Conservation (phyloP, 2,888 invertebrate species). For the Leptogaster cylindrica region DNA sequence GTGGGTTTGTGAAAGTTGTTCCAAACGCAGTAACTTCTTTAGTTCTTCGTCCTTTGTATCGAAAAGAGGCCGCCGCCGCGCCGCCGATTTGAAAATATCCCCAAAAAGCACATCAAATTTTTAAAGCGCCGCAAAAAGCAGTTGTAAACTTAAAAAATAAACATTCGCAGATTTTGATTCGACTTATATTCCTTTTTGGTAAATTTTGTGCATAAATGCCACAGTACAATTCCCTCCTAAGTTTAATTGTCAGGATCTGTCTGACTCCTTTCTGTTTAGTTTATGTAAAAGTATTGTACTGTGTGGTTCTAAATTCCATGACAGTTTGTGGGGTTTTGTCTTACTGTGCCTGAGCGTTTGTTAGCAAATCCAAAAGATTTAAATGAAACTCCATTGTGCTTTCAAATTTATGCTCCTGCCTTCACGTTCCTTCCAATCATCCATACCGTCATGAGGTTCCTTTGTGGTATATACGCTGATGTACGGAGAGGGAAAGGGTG, state of each 20-base stretch:
- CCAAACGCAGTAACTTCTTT: too few relatives aligned
- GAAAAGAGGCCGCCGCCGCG: too few relatives aligned
- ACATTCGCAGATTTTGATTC: too few relatives aligned
- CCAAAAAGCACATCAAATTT: too few relatives aligned
- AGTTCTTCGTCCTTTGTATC: too few relatives aligned
- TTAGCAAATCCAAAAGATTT: constrained; percentile 36
- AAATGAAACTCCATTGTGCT: constrained; percentile 40
- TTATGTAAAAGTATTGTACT: constrained; percentile 28
- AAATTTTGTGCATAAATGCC: constrained; percentile 35
- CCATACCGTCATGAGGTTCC: neutral
- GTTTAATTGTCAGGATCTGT: constrained; percentile 25
- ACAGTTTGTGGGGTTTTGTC: constrained; percentile 35
- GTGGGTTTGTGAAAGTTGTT: too few relatives aligned
- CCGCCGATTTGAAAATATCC: too few relatives aligned
- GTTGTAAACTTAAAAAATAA: too few relatives aligned
- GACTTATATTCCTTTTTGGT: constrained; percentile 26
- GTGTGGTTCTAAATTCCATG: constrained; percentile 24
- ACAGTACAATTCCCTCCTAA: constrained; percentile 13
- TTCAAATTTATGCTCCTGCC: constrained; percentile 36
- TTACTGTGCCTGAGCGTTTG: constrained; percentile 28
- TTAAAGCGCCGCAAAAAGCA: too few relatives aligned
- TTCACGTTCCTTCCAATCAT: neutral
- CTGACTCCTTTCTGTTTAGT: constrained; percentile 18
- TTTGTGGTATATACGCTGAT: neutral
- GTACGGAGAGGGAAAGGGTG: neutral